phyloP scores from a whole-genome alignment of 2,888 invertebrate species.

The Darwinula stevensoni region DNA sequence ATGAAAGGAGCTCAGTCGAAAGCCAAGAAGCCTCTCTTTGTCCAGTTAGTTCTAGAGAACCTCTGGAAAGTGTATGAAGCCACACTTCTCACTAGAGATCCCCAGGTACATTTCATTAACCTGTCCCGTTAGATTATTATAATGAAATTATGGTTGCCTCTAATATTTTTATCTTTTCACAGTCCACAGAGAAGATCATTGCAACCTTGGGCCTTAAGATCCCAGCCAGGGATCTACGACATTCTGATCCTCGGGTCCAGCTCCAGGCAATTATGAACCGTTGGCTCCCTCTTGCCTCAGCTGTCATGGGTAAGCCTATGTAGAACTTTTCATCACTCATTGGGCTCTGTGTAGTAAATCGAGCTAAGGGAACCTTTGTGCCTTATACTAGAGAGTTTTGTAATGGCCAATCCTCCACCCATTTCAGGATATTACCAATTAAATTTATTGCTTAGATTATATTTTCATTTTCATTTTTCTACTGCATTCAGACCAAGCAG shows the following conservation, averaged over 20 bases:
- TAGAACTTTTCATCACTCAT: neutral
- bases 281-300: slow-evolving; percentile 61
- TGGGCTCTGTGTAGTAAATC: too few species aligned
- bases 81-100: slow-evolving; percentile 29
- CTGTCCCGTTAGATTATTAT: slow-evolving; percentile 16
- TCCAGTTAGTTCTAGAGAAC: slow-evolving; percentile 65
- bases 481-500: slow-evolving; percentile 30
- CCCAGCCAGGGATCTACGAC: slow-evolving; percentile 36
- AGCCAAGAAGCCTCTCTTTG: slow-evolving; percentile 72
- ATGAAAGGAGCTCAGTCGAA: slow-evolving; percentile 66
- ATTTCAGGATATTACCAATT: too few species aligned
- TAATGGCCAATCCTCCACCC: too few species aligned
- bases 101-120: neutral
- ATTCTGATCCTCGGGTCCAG: slow-evolving; percentile 42
- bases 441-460: too few species aligned
- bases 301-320: slow-evolving; percentile 27
- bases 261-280: slow-evolving; percentile 51
- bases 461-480: neutral
- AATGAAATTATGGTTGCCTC: too few species aligned
- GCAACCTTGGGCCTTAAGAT: slow-evolving; percentile 22
- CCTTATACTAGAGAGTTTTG: too few species aligned
- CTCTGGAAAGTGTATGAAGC: slow-evolving; percentile 69
- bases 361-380: too few species aligned
- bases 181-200: slow-evolving; percentile 18
- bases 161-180: too few species aligned